Conservation (phyloP, 2,113 vertebrate species). For the Melanerpes aurifrons region DNA sequence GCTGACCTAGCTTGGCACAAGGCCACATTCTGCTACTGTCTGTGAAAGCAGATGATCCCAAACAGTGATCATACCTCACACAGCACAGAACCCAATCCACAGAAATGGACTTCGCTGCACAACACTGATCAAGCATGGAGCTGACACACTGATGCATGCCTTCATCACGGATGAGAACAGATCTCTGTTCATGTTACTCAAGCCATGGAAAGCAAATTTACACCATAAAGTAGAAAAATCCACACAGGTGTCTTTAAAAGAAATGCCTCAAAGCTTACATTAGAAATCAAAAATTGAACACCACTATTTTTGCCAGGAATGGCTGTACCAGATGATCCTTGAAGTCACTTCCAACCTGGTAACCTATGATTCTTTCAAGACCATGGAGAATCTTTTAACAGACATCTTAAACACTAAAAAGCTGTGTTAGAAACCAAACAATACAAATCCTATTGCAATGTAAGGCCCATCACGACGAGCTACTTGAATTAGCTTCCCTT, state of each 20-base stretch:
- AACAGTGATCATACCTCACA: background rate
- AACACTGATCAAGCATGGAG: background rate
- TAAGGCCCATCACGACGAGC: background rate
- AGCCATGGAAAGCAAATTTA: background rate
- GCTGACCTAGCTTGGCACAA: background rate
- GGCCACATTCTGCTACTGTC: background rate
- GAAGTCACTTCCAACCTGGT: background rate
- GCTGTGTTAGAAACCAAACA: background rate
- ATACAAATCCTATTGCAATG: background rate
- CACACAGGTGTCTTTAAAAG: background rate
- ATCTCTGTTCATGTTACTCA: background rate
- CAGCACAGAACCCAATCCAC: fast-evolving
- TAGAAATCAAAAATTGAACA: background rate
- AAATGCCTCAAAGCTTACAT: background rate
- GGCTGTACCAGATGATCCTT: background rate
- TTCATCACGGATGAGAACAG: fast-evolving
- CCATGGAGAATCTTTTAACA: background rate
- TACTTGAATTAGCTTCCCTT: background rate
- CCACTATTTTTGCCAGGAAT: background rate
- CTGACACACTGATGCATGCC: fast-evolving
- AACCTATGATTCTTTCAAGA: background rate
- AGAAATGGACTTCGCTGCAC: background rate
- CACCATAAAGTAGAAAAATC: background rate
- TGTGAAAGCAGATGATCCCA: background rate
- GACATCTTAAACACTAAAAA: background rate